Evolutionary conservation across 2,113 vertebrate genomes (phyloP).

Genomic region (Microtus richardsoni): DNA sequence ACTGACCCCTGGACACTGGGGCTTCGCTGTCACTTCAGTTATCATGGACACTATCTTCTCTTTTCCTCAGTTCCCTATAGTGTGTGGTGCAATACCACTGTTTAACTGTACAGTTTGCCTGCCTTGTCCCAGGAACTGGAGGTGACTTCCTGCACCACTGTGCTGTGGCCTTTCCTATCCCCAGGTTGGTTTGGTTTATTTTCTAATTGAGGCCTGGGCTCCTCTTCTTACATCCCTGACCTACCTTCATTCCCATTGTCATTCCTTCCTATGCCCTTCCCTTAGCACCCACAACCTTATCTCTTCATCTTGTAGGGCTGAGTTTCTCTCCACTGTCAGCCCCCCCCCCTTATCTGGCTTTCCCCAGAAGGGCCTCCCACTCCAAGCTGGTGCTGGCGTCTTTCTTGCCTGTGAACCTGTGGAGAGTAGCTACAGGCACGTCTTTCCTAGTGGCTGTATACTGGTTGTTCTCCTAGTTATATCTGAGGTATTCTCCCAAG

Average conservation of each 20-base stretch:
- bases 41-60: not conserved
- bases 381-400: not conserved
- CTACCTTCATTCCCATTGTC: slow-evolving; percentile 54
- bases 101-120: not conserved
- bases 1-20: not conserved
- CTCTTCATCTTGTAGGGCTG: slow-evolving; percentile 63
- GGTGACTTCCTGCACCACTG: not conserved
- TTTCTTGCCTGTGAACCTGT: slow-evolving; percentile 36
- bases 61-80: not conserved
- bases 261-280: slow-evolving; percentile 37
- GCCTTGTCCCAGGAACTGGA: not conserved
- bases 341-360: not conserved
- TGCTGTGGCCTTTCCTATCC: slow-evolving; percentile 1
- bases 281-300: slow-evolving; percentile 51
- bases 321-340: slow-evolving; percentile 58
- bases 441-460: not conserved
- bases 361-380: not conserved
- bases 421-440: not conserved
- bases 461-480: not conserved
- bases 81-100: not conserved
- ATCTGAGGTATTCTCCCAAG: not conserved
- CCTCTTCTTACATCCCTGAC: slow-evolving; percentile 48
- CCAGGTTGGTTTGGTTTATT: not conserved
- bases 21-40: not conserved
- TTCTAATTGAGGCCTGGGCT: not conserved